Base-by-base conservation (phyloP, 2,888 invertebrate species). In the Lysandra coridon region DNA sequence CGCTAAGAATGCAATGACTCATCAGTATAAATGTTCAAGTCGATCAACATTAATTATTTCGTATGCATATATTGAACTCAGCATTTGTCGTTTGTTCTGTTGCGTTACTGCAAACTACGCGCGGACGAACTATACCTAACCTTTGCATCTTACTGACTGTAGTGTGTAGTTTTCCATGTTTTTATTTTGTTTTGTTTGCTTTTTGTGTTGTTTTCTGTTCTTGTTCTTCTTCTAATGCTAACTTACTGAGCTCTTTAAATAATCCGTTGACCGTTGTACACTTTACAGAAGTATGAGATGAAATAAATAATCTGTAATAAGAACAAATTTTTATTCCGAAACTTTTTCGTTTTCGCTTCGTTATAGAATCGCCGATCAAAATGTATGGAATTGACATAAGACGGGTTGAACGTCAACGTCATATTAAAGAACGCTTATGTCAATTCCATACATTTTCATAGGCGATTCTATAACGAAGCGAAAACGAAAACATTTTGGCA, bases 1-100 rank as follows among this genome's bases (percentile, higher is more conserved):
- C 30, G 17, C 4, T 30, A 74, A 30, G 30, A 79, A 79, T 79
- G 74, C n/a, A n/a, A n/a, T 60, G 60, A 60, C 6, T 0, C n/a
- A n/a, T 5, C 17, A 60, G 17, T 60, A n/a, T 17, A 60, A n/a
- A 60, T 60, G 60, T 60, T 0, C 0, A 60, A 6, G 1, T 17
- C 60, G 6, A n/a, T 62, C 2, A 62, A 23, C 23, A 3, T 12
- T 10, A 1, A 2, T 62, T 23, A 10, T 10, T 2, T 60, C 49
- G 49, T 49, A 49, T 49, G 10, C 49, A 49, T 49, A 49, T 49
- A 10, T 12, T 44, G 7, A 44, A 10, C 17, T n/a, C 57, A n/a
- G 57, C 6, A 6, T 60, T 60, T 62, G n/a, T n/a, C 23, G 1
- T 23, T 62, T 62, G 17, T n/a, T 2, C 2, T 7, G 7, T 23